Evolutionary conservation across 1,140 invertebrate genomes (phyloP), one percentile per base, ranked within the genome.

Genomic region (Sarcophaga peregrina): DNA sequence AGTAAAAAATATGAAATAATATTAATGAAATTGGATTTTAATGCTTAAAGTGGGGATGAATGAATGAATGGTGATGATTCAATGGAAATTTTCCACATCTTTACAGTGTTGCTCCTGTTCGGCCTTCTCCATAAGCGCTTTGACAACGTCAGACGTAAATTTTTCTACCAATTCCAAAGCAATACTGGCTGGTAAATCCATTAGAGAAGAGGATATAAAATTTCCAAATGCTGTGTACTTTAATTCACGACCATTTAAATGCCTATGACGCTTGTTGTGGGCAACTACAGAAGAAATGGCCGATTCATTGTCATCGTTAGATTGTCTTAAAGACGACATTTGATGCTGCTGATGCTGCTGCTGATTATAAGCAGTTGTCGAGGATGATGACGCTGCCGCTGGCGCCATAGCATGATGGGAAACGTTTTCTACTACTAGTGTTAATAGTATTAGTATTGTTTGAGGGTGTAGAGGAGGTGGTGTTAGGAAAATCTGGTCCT

Each of bases 141-240:
- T 86, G 9, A 89, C 87, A 52, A 90, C 80, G 72, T 90, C 89
- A 25, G 85, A 85, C 13, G 89, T 90, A 82, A 90, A 90, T 82
- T 86, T 89, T 58, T 89, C 87, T 6, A 90, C 85, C 74, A 90
- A 80, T 17, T 86, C 85, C 84, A 90, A 83, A 45, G 90, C 87
- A 8, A 82, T 83, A n/a, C 83, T 13, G 9, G 83, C 82, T 17
- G 88, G 85, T 84, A 90, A 84, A 72, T 90, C 90, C 83, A 84
- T 82, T 13, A 90, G 83, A 15, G 88, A 88, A 58, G 89, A 85
- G 9, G 85, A 83, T 58, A 90, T 84, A 73, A 90, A 90, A 73
- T 90, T 85, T 54, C 90, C 90, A 80, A 90, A 90, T 73, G 89
- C 88, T 80, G 85, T 86, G 84, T 86, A 90, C 82, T 90, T 90